Percentiles rank a stretch among this genome's conserved stretches.
These are phyloP conservation scores for Neodiprion fabricii DNA, from an alignment of 1,140 invertebrate genomes.

Conservation along the genomic window DNA sequence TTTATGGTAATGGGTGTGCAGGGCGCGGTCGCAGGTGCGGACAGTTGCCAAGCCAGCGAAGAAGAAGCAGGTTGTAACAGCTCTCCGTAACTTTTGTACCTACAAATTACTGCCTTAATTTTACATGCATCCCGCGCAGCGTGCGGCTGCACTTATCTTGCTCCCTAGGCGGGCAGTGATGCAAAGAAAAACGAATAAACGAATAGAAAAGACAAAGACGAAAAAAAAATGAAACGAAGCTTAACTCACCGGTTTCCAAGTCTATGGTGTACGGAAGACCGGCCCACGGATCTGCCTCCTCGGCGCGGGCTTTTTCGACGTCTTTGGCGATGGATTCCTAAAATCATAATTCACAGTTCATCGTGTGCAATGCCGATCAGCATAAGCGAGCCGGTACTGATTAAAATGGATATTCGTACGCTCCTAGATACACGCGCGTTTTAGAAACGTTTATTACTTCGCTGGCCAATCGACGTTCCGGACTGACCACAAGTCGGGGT, in stretches of 20 bases:
- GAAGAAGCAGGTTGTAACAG: slow-evolving; percentile 14
- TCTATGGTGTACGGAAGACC: slow-evolving; percentile 83
- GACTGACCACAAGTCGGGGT: too few relatives aligned
- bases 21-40: slow-evolving; percentile 36
- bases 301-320: slow-evolving; percentile 40
- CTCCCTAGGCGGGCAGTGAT: slow-evolving; percentile 12
- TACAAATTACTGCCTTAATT: slow-evolving; percentile 42
- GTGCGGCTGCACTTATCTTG: neutral
- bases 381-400: too few relatives aligned
- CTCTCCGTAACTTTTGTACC: slow-evolving; percentile 29
- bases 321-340: slow-evolving; percentile 46
- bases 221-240: neutral
- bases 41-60: slow-evolving; percentile 4
- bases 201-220: neutral
- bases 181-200: neutral
- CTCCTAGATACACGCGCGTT: too few relatives aligned
- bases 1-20: slow-evolving; percentile 40
- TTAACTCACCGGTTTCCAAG: slow-evolving; percentile 83
- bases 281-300: slow-evolving; percentile 71
- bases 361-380: too few relatives aligned
- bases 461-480: too few relatives aligned
- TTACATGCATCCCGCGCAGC: slow-evolving; percentile 28
- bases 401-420: too few relatives aligned
- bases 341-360: slow-evolving; percentile 24
- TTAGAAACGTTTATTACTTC: too few relatives aligned